Conservation (phyloP, 2,888 invertebrate genomes). For the Papilio elwesi region DNA sequence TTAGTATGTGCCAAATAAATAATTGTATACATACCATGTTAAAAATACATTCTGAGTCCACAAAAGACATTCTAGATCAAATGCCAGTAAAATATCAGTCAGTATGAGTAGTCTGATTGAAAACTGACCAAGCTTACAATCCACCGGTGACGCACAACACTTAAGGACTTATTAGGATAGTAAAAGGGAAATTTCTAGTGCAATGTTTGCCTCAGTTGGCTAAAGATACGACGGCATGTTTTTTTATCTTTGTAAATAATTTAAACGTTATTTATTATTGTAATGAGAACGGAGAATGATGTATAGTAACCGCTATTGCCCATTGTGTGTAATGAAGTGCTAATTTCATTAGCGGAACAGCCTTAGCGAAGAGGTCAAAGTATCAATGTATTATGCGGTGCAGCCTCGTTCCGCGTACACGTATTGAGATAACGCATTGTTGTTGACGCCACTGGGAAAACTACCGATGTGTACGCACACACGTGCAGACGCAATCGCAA, state of each 20-base stretch:
- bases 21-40: not conserved
- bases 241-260: not conserved
- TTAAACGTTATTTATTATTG: not conserved
- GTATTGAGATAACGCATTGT: conserved; percentile 44
- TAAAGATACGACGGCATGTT: not conserved
- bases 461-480: not conserved
- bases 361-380: conserved; percentile 65
- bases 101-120: not conserved
- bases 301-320: conserved; percentile 32
- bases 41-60: too few species aligned
- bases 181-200: too few species aligned
- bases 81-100: conserved; percentile 15
- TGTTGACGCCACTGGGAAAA: conserved; percentile 31
- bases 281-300: conserved; percentile 33
- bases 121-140: too few species aligned
- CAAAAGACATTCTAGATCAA: conserved; percentile 19
- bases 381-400: conserved; percentile 45
- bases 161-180: too few species aligned
- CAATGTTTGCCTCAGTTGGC: too few species aligned
- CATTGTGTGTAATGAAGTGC: conserved; percentile 46
- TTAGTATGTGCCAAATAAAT: too few species aligned
- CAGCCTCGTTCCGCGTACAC: conserved; percentile 50
- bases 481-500: conserved; percentile 10
- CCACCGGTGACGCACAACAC: too few species aligned
- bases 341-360: conserved; percentile 64